These are phyloP conservation scores for Xiphias gladius DNA, from an alignment of 2,113 vertebrate species.

Conservation along the genomic window DNA sequence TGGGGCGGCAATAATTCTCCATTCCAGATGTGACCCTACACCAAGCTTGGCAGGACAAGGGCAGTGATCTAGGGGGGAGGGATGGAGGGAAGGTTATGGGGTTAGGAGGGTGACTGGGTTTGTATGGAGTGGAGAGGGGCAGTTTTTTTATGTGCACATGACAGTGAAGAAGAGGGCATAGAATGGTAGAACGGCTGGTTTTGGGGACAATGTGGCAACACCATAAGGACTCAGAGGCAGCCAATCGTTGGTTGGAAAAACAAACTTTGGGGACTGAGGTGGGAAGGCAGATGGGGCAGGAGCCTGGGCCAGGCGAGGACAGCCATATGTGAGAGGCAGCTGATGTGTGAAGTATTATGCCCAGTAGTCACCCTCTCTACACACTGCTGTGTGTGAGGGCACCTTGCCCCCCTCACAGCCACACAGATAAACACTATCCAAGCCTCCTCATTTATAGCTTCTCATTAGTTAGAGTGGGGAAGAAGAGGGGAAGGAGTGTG, in stretches of 20 bases:
- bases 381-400: slow-evolving; percentile 78
- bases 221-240: slow-evolving; percentile 53
- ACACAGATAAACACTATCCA: slow-evolving; percentile 74
- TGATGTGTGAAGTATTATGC: slow-evolving; percentile 84
- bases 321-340: slow-evolving; percentile 79
- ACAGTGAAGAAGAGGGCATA: slow-evolving; percentile 55
- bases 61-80: slow-evolving; percentile 47
- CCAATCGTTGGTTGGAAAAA: slow-evolving; percentile 64
- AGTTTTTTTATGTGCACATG: slow-evolving; percentile 49
- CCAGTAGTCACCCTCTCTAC: slow-evolving; percentile 74
- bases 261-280: slow-evolving; percentile 66
- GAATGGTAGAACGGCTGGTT: slow-evolving; percentile 44
- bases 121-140: slow-evolving; percentile 36
- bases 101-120: slow-evolving; percentile 39
- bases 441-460: slow-evolving; percentile 77
- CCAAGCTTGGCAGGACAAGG: slow-evolving; percentile 77
- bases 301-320: slow-evolving; percentile 66
- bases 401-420: slow-evolving; percentile 76
- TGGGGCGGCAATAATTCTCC: slow-evolving; percentile 86
- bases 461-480: slow-evolving; percentile 83
- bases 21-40: slow-evolving; percentile 93
- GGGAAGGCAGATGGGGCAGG: slow-evolving; percentile 70
- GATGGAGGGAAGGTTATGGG: slow-evolving; percentile 47
- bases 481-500: slow-evolving; percentile 44
- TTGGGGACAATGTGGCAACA: slow-evolving; percentile 47